These are phyloP conservation scores for Schizothorax lantsangensis DNA, from an alignment of 2,797 vertebrate genomes.

Conservation along the genomic window DNA sequence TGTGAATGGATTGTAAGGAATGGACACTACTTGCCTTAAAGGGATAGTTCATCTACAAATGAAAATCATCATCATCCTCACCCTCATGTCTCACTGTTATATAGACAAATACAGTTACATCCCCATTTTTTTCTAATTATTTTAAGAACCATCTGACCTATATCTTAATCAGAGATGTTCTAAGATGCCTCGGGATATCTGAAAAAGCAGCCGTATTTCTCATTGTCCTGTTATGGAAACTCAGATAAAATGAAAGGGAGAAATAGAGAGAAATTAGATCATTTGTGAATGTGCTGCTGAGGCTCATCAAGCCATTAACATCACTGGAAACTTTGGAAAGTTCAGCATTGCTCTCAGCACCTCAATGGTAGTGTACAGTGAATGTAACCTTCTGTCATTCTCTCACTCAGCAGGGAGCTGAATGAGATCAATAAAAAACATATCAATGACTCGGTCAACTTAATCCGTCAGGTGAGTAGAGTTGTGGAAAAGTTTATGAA, in stretches of 20 bases:
- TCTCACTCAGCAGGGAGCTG: constrained; percentile 76
- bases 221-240: background rate
- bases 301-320: background rate
- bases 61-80: background rate
- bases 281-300: background rate
- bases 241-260: background rate
- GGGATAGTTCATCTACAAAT: background rate
- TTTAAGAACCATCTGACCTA: background rate
- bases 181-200: background rate
- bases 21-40: background rate
- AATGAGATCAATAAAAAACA: constrained; percentile 89
- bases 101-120: background rate
- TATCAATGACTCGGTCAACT: constrained; percentile 84
- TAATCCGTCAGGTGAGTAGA: constrained; percentile 82
- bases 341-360: background rate
- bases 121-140: background rate
- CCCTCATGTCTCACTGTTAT: background rate
- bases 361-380: background rate
- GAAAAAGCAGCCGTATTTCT: background rate
- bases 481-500: background rate
- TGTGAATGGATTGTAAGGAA: background rate
- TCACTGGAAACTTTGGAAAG: background rate
- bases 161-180: background rate
- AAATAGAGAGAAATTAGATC: background rate
- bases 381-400: constrained; percentile 27